Conservation (phyloP, 2,113 vertebrate genomes). For the Amphiprion percula region DNA sequence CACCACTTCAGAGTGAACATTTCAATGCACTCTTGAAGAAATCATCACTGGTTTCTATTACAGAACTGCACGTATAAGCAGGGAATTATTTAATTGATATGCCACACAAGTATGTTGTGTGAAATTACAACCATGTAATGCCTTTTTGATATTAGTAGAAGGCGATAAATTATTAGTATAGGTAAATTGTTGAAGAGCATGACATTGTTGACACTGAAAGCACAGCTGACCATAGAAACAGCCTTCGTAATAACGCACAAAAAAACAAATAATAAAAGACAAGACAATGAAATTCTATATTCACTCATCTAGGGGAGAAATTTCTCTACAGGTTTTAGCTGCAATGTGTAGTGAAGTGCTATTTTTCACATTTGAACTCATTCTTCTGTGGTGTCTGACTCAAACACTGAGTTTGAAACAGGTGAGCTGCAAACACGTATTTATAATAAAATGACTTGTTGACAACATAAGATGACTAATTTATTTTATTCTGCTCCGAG, state of each 20-base stretch:
- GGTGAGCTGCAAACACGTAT: slow-evolving; percentile 56
- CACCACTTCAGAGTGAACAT: slow-evolving; percentile 33
- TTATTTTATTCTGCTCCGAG: neutral
- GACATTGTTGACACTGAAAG: slow-evolving; percentile 46
- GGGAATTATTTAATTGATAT: slow-evolving; percentile 51
- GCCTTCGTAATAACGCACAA: slow-evolving; percentile 15
- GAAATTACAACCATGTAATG: neutral
- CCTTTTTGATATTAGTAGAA: slow-evolving; percentile 45
- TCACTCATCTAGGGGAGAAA: slow-evolving; percentile 11
- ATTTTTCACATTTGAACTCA: slow-evolving; percentile 53
- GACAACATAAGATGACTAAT: neutral
- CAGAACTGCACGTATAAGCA: slow-evolving; percentile 24
- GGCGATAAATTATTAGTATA: slow-evolving; percentile 21
- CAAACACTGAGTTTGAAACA: slow-evolving; percentile 5
- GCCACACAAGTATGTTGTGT: slow-evolving; percentile 21
- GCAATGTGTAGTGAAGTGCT: slow-evolving; percentile 58
- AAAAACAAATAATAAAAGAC: slow-evolving; percentile 3
- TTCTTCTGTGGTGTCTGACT: slow-evolving; percentile 26
- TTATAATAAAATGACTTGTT: slow-evolving; percentile 76
- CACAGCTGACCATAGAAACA: slow-evolving; percentile 54
- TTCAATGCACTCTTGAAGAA: slow-evolving; percentile 35
- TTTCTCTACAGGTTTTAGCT: slow-evolving; percentile 44
- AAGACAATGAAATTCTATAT: neutral
- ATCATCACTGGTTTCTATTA: slow-evolving; percentile 15
- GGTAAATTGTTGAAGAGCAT: slow-evolving; percentile 1